Evolutionary conservation across 2,888 invertebrate species (phyloP), one percentile per base, ranked within the genome.

Genomic region (Meandrusa payeni): DNA sequence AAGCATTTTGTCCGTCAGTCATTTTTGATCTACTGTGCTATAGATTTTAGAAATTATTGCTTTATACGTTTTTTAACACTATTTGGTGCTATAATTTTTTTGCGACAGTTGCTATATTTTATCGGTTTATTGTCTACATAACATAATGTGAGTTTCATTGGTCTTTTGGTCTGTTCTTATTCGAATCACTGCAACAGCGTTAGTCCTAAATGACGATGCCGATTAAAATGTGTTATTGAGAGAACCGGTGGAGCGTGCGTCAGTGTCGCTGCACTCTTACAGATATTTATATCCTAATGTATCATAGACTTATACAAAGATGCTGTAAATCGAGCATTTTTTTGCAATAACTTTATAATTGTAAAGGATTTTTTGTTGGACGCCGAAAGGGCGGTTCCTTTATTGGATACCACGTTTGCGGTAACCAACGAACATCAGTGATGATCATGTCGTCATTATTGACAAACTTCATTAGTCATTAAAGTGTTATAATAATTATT

Each of bases 11-110:
- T 63, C 69, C 71, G 73, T 80, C 77, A 76, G 51, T 56, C 51
- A 50, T 77, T 75, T 81, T 80, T 77, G 71, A 72, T 76, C 65
- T 69, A 64, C 64, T 72, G 63, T 64, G 51, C 68, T 75, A 69
- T 72, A 68, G 54, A 64, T 55, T 40, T 38, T 50, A 51, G 41
- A 46, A 44, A 52, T 47, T 34, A 46, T 27, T 45, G 38, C 33
- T 38, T 40, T 33, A 12, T 44, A 39, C 10, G 51, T 51, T 52
- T 48, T 54, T 55, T 48, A 53, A 59, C 57, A 26, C 55, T 66
- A 59, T 49, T 50, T 23, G 48, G 50, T 53, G 50, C 48, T 55
- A 50, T 56, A 33, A 41, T 46, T 50, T 47, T 48, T 37, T 49
- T 47, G 28, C 22, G 22, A 43, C 7, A 39, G 45, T 48, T 56